Conservation (phyloP, 2,113 vertebrate species). For the Azemiops feae region DNA sequence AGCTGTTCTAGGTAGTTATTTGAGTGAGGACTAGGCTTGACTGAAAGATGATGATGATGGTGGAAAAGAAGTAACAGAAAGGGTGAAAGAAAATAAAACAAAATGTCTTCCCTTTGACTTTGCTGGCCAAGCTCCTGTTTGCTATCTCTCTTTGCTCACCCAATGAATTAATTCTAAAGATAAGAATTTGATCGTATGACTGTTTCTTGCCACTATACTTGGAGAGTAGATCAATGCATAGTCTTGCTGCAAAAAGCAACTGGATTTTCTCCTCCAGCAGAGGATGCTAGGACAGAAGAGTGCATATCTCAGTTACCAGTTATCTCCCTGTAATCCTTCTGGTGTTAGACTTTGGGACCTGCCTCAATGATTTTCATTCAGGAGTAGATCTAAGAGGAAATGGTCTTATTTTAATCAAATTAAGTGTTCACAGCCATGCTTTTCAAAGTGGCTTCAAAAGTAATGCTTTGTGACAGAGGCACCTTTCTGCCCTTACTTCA, state of each 20-base stretch:
- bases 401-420: constrained; percentile 45
- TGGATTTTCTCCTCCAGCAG: background rate
- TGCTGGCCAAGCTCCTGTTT: background rate
- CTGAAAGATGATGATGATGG: background rate
- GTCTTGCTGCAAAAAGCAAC: background rate
- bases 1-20: background rate
- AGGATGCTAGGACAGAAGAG: background rate
- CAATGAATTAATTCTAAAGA: background rate
- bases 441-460: constrained; percentile 37
- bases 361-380: background rate
- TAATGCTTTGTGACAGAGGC: constrained; percentile 32
- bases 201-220: background rate
- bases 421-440: constrained; percentile 33
- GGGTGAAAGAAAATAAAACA: background rate
- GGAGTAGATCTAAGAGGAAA: constrained; percentile 47
- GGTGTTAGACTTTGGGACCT: constrained; percentile 23
- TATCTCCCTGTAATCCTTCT: background rate
- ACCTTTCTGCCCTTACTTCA: constrained; percentile 10
- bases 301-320: background rate
- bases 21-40: background rate
- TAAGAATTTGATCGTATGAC: background rate
- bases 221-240: background rate
- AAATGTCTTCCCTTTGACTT: background rate
- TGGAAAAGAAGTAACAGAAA: background rate
- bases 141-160: background rate